Evolutionary conservation across 2,113 vertebrate genomes (phyloP).

Genomic region (Plecotus auritus): DNA sequence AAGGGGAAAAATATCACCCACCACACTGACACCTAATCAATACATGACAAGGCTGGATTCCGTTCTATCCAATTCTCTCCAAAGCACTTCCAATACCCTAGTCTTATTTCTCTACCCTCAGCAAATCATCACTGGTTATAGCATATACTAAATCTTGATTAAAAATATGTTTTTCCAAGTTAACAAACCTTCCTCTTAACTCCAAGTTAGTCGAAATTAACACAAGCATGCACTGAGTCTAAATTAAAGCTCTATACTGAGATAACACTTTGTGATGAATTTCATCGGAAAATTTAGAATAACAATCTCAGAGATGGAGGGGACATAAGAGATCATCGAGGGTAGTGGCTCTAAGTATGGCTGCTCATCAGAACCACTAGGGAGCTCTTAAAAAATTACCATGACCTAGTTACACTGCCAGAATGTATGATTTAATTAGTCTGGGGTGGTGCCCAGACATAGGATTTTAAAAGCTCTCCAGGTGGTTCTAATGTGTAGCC

Average conservation of each 20-base stretch:
- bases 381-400: neutral
- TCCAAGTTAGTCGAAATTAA: constrained; percentile 27
- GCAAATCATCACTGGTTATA: neutral
- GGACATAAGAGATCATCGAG: neutral
- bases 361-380: neutral
- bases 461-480: constrained; percentile 6
- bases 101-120: constrained; percentile 29
- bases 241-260: neutral
- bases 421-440: neutral
- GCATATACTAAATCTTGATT: constrained; percentile 1
- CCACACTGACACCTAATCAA: constrained; percentile 50
- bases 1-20: constrained; percentile 52
- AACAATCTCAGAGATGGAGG: neutral
- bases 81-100: constrained; percentile 22
- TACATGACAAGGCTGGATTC: constrained; percentile 38
- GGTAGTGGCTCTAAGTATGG: neutral
- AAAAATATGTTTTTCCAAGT: neutral
- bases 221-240: neutral
- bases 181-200: constrained; percentile 10
- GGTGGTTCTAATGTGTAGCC: neutral
- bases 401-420: neutral
- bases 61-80: constrained; percentile 42
- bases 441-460: neutral
- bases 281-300: neutral
- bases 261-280: neutral